Conservation (phyloP, 2,113 vertebrate genomes). For the Conger conger region DNA sequence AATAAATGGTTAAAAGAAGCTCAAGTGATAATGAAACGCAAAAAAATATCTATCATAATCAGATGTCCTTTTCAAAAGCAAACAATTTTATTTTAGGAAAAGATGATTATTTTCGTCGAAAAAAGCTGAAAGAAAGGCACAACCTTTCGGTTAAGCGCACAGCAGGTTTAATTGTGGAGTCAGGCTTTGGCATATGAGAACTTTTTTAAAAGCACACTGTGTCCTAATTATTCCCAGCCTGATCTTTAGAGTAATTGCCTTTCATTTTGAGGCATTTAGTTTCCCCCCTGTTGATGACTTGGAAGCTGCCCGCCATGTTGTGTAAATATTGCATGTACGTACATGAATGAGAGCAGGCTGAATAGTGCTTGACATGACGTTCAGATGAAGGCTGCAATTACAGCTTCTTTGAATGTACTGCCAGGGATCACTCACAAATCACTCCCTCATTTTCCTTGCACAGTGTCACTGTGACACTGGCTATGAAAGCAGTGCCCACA, state of each 20-base stretch:
- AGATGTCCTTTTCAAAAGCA: too few relatives aligned
- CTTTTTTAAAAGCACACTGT: not conserved
- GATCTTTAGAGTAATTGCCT: not conserved
- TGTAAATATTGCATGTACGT: not conserved
- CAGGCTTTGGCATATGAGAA: not conserved
- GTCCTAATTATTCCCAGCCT: not conserved
- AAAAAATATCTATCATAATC: too few relatives aligned
- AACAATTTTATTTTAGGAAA: too few relatives aligned
- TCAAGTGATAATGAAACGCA: not conserved
- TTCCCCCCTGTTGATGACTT: not conserved
- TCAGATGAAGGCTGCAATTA: not conserved
- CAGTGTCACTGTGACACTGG: constrained; percentile 32
- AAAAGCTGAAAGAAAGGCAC: not conserved
- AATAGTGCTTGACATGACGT: not conserved
- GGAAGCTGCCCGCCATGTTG: not conserved
- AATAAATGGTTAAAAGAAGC: too few relatives aligned
- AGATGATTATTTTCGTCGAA: too few relatives aligned
- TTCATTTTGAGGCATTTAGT: not conserved
- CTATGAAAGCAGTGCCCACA: not conserved
- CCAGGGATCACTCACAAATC: constrained; percentile 10
- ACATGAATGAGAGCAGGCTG: not conserved
- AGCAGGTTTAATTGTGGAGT: not conserved
- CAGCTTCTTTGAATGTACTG: not conserved
- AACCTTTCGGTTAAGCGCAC: too few relatives aligned
- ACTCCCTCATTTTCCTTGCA: constrained; percentile 24